phyloP scores from a whole-genome alignment of 2,113 vertebrate species.

The Oriolus oriolus region DNA sequence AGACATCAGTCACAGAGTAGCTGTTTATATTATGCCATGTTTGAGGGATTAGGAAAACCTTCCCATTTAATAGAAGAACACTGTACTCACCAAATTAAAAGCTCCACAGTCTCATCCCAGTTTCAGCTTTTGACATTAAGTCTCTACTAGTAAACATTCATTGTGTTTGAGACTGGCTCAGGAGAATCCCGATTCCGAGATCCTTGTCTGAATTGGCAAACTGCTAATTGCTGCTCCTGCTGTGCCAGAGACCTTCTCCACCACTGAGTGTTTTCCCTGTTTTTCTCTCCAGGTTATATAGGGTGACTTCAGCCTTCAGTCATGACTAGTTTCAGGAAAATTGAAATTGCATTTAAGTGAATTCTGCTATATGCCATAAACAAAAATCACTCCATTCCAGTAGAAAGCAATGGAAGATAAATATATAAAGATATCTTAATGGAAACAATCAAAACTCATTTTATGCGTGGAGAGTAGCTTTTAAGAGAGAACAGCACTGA shows the following conservation, averaged over 20 bases:
- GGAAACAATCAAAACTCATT: not conserved
- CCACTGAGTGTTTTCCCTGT: not conserved
- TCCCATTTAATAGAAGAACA: not conserved
- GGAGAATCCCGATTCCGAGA: not conserved
- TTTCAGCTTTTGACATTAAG: not conserved
- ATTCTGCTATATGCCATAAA: not conserved
- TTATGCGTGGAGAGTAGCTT: not conserved
- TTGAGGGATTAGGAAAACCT: not conserved
- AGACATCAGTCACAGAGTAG: not conserved
- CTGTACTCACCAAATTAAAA: not conserved
- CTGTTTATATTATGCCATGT: not conserved
- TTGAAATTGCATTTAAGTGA: not conserved
- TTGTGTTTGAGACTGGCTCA: not conserved
- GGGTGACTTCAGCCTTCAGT: not conserved
- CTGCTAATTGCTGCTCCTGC: not conserved
- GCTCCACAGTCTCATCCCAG: not conserved
- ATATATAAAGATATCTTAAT: not conserved
- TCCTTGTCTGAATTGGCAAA: not conserved
- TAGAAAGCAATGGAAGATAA: not conserved
- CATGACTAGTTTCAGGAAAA: not conserved
- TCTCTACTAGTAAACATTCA: not conserved
- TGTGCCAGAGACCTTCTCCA: not conserved
- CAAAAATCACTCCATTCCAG: not conserved
- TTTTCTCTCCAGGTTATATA: not conserved
- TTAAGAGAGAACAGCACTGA: not conserved